A percentile compares a stretch with the other conserved stretches of the same genome.
Evolutionary conservation across 2,113 vertebrate species (phyloP).

Genomic region (Oreochromis niloticus): DNA sequence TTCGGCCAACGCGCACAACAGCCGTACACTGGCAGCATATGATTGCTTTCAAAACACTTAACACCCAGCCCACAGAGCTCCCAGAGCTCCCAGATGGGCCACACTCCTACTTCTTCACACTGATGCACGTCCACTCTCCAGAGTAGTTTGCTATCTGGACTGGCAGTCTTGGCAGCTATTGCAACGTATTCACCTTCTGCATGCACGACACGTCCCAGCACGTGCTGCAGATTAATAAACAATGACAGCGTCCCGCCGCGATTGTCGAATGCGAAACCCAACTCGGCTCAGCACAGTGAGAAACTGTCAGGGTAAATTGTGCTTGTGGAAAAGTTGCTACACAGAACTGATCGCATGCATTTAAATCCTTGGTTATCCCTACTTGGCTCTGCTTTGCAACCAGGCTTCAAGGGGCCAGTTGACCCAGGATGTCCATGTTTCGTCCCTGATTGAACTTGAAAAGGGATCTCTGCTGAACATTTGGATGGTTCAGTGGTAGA

Average conservation of each 20-base stretch:
- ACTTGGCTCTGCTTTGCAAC: not conserved
- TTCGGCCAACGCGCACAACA: not conserved
- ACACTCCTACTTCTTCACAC: not conserved
- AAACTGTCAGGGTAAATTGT: not conserved
- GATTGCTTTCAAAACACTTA: not conserved
- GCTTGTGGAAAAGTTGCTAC: not conserved
- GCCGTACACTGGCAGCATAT: not conserved
- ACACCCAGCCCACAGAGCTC: not conserved
- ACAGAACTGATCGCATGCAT: not conserved
- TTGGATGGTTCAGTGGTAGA: constrained; percentile 55
- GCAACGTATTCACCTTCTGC: not conserved
- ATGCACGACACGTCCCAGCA: not conserved
- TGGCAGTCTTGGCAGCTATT: not conserved
- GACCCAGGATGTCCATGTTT: not conserved
- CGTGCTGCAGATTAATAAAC: not conserved
- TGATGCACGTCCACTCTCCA: not conserved
- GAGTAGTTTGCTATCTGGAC: not conserved
- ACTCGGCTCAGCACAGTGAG: not conserved
- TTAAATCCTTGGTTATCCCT: not conserved
- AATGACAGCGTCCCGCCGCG: rapidly evolving
- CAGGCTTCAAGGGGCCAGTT: not conserved
- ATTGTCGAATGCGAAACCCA: not conserved
- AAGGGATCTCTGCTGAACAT: not conserved
- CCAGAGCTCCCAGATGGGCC: not conserved
- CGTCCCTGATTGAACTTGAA: constrained; percentile 6